Conservation (phyloP, 2,888 invertebrate genomes). For the Dione juno region DNA sequence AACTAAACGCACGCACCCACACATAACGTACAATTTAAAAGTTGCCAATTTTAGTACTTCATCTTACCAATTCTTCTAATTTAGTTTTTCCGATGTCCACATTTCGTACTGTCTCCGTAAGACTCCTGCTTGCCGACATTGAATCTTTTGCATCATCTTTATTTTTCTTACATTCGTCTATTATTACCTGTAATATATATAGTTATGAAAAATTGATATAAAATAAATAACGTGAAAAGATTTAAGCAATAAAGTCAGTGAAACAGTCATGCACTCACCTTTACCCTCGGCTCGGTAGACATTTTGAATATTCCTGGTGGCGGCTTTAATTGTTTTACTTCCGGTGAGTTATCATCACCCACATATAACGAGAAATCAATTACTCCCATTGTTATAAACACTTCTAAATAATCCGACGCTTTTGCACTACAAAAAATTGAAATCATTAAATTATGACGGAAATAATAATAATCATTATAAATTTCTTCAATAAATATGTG, state of each 20-base stretch:
- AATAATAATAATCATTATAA: background rate
- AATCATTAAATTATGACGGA: background rate
- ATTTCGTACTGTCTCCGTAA: conserved; percentile 51
- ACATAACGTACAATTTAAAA: too few relatives aligned
- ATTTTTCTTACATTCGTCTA: conserved; percentile 31
- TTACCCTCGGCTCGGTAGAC: conserved; percentile 33
- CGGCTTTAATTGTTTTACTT: conserved; percentile 51
- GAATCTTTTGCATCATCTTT: conserved; percentile 40
- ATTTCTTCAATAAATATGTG: too few relatives aligned
- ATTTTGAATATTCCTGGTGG: conserved; percentile 30
- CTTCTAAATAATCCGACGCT: conserved; percentile 62
- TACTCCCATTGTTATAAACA: conserved; percentile 72
- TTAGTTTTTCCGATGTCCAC: conserved; percentile 52
- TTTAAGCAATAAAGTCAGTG: background rate
- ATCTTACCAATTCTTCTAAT: conserved; percentile 48
- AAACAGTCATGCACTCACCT: too few relatives aligned
- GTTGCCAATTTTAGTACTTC: too few relatives aligned
- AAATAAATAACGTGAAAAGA: background rate
- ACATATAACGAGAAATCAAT: conserved; percentile 66
- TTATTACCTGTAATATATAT: conserved; percentile 37
- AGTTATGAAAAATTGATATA: background rate
- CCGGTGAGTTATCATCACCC: conserved; percentile 53
- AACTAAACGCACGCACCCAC: too few relatives aligned
- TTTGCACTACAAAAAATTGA: conserved; percentile 47
- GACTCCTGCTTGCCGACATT: conserved; percentile 47